Percentiles rank a stretch among this genome's conserved stretches.
These are phyloP conservation scores for Bicyclus anynana DNA, from an alignment of 1,140 invertebrate genomes.

Conservation along the genomic window DNA sequence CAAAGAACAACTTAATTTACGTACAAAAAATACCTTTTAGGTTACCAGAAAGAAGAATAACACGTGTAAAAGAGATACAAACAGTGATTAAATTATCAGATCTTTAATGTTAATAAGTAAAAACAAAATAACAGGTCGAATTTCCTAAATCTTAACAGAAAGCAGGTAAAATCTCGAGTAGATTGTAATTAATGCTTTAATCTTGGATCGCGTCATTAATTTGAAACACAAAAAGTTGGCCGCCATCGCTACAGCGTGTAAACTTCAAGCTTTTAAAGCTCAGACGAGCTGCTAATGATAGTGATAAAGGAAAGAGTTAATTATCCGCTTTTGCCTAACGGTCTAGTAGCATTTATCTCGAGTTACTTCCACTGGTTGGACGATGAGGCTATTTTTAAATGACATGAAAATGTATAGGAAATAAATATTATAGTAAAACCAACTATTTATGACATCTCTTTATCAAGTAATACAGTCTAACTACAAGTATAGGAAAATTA, in stretches of 20 bases:
- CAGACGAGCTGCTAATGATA: slow-evolving; percentile 17
- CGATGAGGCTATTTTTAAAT: background rate
- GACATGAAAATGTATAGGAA: background rate
- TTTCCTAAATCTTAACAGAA: background rate
- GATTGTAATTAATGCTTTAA: slow-evolving; percentile 11
- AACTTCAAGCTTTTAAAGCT: slow-evolving; percentile 7
- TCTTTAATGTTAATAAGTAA: no score
- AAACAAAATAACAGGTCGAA: background rate
- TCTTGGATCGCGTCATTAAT: slow-evolving; percentile 4
- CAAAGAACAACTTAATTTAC: no score
- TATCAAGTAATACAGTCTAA: no score
- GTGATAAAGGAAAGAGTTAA: slow-evolving; percentile 19
- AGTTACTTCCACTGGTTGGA: background rate
- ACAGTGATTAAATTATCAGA: no score
- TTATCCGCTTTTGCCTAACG: slow-evolving; percentile 14
- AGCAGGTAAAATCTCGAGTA: background rate
- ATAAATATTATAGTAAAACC: no score
- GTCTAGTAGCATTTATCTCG: slow-evolving; percentile 10
- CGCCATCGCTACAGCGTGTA: slow-evolving; percentile 10
- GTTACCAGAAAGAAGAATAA: no score
- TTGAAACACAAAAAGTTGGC: slow-evolving; percentile 5
- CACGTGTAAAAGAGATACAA: no score
- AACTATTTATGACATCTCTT: no score
- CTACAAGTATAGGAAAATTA: no score
- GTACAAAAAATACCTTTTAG: no score